Evolutionary conservation across 1,140 invertebrate species (phyloP), one percentile per base, ranked within the genome.

Genomic region (Drosophila pseudoananassae): DNA sequence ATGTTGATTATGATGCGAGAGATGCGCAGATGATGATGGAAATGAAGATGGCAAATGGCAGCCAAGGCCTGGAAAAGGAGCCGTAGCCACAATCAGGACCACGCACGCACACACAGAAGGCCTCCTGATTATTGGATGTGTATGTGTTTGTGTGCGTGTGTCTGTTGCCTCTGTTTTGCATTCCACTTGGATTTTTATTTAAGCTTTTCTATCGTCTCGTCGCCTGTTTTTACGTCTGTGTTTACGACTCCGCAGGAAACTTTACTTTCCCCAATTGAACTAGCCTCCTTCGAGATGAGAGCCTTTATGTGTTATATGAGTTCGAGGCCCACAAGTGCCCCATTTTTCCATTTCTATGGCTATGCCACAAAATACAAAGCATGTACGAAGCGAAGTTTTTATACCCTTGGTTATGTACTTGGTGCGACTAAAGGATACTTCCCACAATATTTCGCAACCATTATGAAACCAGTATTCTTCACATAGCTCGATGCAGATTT

Each of bases 1-100:
- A 87, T 87, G 82, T 87, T 87, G 82, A 87, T 87, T 87, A 87
- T 87, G 82, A 87, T 87, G 82, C 78, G 71, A 66, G 61, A 56
- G 73, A 58, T 66, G 61, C 50, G 60, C 72, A 52, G 77, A 81
- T 85, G 82, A 87, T 87, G 82, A 87, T 85, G 81, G 81, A 81
- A 78, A 81, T 85, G 81, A 74, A 81, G 82, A 81, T 87, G 81
- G 70, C 81, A 70, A 87, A 81, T 85, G 68, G 79, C 66, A 52
- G 75, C 27, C 40, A 56, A 49, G 56, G 45, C 78, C 50, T 63
- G 31, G 36, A 38, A 40, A 38, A 55, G 51, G 33, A 65, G 46
- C 17, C 10, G 20, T 20, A 15, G 40, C 65, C 65, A 69, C 65
- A 69, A 69, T 69, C 64, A 69, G 45, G 69, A 45, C 45, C 15